Evolutionary conservation across 2,888 invertebrate species (phyloP).

Genomic region (Hyppa rectilinea): DNA sequence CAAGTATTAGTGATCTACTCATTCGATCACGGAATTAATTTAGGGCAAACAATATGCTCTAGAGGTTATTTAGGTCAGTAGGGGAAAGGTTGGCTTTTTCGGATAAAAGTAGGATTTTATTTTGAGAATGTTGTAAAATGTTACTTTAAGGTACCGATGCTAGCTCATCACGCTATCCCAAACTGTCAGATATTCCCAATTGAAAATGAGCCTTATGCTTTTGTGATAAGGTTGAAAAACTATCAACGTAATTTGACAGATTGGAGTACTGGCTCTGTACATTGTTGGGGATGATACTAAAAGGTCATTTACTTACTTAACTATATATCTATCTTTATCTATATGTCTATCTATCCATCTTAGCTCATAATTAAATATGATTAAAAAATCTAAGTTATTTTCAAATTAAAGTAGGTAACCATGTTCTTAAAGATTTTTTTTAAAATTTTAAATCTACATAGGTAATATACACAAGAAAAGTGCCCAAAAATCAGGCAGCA

Average conservation of each 20-base stretch:
- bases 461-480: too few species aligned
- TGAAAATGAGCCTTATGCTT: too few species aligned
- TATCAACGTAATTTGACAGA: too few species aligned
- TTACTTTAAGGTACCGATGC: too few species aligned
- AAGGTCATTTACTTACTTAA: not conserved
- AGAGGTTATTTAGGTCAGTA: conserved; percentile 24
- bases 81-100: not conserved
- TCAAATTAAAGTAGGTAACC: not conserved
- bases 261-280: too few species aligned
- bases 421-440: not conserved
- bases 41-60: conserved; percentile 18
- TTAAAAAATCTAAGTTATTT: not conserved
- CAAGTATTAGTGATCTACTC: conserved; percentile 44
- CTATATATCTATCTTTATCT: not conserved
- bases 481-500: too few species aligned
- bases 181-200: too few species aligned
- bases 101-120: conserved; percentile 3
- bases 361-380: not conserved
- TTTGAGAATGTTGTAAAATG: not conserved
- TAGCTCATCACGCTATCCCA: too few species aligned
- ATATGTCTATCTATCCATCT: not conserved
- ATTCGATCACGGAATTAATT: conserved; percentile 45
- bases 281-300: not conserved
- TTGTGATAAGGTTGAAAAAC: too few species aligned
- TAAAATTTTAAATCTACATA: too few species aligned